Evolutionary conservation across 2,888 invertebrate species (phyloP).

Genomic region (Amiota mariae): DNA sequence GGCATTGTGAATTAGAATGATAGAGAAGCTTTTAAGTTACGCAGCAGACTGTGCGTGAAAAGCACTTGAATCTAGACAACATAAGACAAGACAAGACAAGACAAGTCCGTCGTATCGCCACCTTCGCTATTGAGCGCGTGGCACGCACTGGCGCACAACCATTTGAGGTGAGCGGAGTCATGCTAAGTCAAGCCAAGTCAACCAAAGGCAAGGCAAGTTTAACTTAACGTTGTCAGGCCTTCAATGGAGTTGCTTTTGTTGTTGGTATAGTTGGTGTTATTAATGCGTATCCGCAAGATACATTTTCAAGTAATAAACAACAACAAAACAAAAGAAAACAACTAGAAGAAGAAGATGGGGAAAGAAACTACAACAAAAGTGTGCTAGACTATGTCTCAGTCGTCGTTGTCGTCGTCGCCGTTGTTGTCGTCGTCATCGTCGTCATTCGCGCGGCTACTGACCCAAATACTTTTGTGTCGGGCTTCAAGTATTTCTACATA

Average conservation of each 20-base stretch:
- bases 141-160: slow-evolving; percentile 1
- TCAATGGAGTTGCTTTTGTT: slow-evolving; percentile 13
- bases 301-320: slow-evolving; percentile 12
- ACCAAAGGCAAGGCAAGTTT: not conserved
- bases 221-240: slow-evolving; percentile 8
- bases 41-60: not conserved
- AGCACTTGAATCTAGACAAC: slow-evolving; percentile 12
- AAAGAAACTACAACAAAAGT: slow-evolving; percentile 5
- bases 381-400: slow-evolving; percentile 22
- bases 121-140: slow-evolving; percentile 6
- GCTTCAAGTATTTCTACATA: slow-evolving; percentile 32
- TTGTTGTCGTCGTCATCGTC: not conserved
- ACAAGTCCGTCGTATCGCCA: not conserved
- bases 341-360: no score
- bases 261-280: slow-evolving; percentile 27
- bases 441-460: slow-evolving; percentile 50
- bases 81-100: not conserved
- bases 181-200: not conserved
- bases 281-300: slow-evolving; percentile 18
- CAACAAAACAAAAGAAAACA: no score
- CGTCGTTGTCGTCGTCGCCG: not conserved
- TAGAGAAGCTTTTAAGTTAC: not conserved
- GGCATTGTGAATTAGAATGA: no score
- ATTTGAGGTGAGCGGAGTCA: not conserved
- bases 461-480: slow-evolving; percentile 59